phyloP scores from a whole-genome alignment of 2,888 invertebrate genomes.

The Polymixis flavicincta region DNA sequence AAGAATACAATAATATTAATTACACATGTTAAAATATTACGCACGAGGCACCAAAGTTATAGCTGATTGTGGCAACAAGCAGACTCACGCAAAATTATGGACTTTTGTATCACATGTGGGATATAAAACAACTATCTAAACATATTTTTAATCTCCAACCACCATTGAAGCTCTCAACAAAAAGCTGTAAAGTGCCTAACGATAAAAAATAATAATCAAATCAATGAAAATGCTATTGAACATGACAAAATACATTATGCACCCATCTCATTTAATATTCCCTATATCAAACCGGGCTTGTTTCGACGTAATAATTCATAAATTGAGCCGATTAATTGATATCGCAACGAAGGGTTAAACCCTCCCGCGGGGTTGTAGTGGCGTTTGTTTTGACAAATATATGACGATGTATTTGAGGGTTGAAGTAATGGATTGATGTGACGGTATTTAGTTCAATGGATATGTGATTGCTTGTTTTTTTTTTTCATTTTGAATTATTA shows the following conservation, averaged over 20 bases:
- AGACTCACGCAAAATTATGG: too few relatives aligned
- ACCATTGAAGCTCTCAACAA: conserved; percentile 32
- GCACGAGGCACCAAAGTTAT: too few relatives aligned
- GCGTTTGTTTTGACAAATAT: conserved; percentile 85
- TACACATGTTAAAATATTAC: too few relatives aligned
- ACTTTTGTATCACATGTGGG: background rate
- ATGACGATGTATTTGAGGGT: conserved; percentile 72
- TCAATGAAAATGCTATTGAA: conserved; percentile 64
- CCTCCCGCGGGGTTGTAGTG: conserved; percentile 69
- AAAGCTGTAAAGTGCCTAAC: conserved; percentile 43
- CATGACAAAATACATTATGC: conserved; percentile 71
- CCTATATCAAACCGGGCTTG: conserved; percentile 78
- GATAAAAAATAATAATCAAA: conserved; percentile 43
- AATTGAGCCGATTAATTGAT: conserved; percentile 90
- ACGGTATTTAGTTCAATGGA: conserved; percentile 59
- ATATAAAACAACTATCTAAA: conserved; percentile 1
- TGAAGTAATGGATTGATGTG: conserved; percentile 68
- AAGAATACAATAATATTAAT: too few relatives aligned
- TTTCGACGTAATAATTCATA: conserved; percentile 86
- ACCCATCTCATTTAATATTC: conserved; percentile 83
- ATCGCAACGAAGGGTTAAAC: conserved; percentile 83
- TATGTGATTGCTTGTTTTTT: conserved; percentile 1
- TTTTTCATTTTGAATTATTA: background rate
- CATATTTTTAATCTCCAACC: conserved; percentile 13
- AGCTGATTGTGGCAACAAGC: too few relatives aligned